Percentiles rank a stretch among this genome's conserved stretches.
phyloP scores from a whole-genome alignment of 2,888 invertebrate genomes.

The Andrena trimmerana region DNA sequence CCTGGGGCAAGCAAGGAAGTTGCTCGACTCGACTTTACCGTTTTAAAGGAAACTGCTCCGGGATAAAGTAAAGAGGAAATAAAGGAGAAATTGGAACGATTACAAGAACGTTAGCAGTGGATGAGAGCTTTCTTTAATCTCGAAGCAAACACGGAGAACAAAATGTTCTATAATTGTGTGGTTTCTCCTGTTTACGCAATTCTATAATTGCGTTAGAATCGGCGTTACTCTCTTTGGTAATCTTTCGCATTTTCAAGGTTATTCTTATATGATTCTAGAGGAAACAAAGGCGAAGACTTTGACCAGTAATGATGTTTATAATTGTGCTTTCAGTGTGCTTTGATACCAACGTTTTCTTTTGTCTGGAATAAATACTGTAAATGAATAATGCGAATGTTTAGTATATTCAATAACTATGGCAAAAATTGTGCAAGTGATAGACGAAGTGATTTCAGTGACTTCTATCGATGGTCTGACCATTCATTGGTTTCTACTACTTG shows the following conservation, averaged over 20 bases:
- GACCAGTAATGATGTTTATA: not conserved
- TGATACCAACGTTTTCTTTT: not conserved
- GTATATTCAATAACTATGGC: no score
- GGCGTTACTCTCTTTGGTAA: not conserved
- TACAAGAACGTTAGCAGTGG: not conserved
- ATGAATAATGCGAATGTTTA: not conserved
- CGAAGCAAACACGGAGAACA: not conserved
- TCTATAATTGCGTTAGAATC: not conserved
- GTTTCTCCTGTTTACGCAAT: not conserved
- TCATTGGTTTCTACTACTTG: not conserved
- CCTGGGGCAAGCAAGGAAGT: not conserved
- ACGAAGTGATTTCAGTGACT: not conserved
- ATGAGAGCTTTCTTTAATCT: conserved; percentile 12
- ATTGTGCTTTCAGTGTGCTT: not conserved
- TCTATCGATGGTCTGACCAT: not conserved
- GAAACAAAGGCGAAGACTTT: not conserved
- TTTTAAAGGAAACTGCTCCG: conserved; percentile 18
- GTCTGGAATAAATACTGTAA: not conserved
- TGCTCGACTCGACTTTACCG: not conserved
- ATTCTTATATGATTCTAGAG: not conserved
- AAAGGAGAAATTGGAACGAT: not conserved
- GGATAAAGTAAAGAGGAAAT: not conserved
- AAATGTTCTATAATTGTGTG: conserved; percentile 6
- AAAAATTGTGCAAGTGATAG: no score
- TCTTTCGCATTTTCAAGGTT: not conserved